A percentile compares a stretch with the other conserved stretches of the same genome.
These are phyloP conservation scores for Yponomeuta sedellus DNA, from an alignment of 2,888 invertebrate genomes.

Conservation along the genomic window DNA sequence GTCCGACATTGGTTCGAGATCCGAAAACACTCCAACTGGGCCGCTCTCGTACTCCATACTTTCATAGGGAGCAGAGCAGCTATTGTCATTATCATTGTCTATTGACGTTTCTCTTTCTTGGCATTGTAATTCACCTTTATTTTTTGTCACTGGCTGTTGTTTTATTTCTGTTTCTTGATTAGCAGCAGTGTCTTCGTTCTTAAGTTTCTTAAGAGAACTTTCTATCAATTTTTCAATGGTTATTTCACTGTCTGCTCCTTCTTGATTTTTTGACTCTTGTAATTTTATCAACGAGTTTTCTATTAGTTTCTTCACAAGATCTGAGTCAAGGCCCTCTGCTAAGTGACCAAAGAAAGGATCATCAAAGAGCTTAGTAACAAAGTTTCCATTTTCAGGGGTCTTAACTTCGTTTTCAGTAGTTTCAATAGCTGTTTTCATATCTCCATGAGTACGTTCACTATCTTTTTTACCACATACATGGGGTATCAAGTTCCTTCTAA, in stretches of 20 bases:
- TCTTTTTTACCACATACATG: slow-evolving; percentile 83
- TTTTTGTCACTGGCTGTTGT: slow-evolving; percentile 34
- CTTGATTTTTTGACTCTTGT: slow-evolving; percentile 64
- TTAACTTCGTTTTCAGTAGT: slow-evolving; percentile 28
- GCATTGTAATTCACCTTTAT: slow-evolving; percentile 32
- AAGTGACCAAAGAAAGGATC: slow-evolving; percentile 80
- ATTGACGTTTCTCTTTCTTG: slow-evolving; percentile 38
- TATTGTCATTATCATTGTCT: slow-evolving; percentile 71
- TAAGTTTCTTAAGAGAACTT: slow-evolving; percentile 61
- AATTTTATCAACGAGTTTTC: slow-evolving; percentile 81
- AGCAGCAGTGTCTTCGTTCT: slow-evolving; percentile 43
- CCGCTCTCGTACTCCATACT: slow-evolving; percentile 83
- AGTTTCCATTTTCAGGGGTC: slow-evolving; percentile 52
- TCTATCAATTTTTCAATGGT: slow-evolving; percentile 73
- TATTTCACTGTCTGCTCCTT: slow-evolving; percentile 61
- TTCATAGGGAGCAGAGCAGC: slow-evolving; percentile 84
- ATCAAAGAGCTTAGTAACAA: slow-evolving; percentile 78
- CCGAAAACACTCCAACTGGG: slow-evolving; percentile 69
- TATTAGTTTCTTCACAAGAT: slow-evolving; percentile 79
- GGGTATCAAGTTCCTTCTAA: slow-evolving; percentile 83
- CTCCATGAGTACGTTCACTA: slow-evolving; percentile 30
- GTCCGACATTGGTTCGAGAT: slow-evolving; percentile 78
- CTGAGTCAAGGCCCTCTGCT: slow-evolving; percentile 78
- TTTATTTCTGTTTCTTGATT: slow-evolving; percentile 29
- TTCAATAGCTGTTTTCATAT: slow-evolving; percentile 26